phyloP scores from a whole-genome alignment of 2,113 vertebrate genomes.

The Strix uralensis region DNA sequence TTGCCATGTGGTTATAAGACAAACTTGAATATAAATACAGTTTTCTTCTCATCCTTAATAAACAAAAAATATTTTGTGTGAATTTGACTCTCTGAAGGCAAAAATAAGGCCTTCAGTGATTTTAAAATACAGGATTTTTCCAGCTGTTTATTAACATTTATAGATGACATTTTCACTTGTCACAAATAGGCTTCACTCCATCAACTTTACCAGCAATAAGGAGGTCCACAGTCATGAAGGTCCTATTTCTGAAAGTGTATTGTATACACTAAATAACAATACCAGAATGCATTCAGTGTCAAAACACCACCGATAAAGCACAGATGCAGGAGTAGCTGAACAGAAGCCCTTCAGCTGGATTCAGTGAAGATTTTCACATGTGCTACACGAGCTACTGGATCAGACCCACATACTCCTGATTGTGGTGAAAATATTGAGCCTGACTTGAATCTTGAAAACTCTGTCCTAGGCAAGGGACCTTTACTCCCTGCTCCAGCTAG shows the following conservation, averaged over 20 bases:
- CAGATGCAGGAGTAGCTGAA: neutral
- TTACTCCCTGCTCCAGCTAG: neutral
- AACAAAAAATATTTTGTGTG: neutral
- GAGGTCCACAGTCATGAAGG: neutral
- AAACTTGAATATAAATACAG: neutral
- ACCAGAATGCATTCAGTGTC: neutral
- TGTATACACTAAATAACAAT: neutral
- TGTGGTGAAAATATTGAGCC: neutral
- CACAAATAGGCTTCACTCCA: neutral
- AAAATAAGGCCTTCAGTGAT: neutral
- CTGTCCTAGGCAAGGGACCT: neutral
- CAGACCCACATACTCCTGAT: neutral
- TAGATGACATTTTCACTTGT: neutral
- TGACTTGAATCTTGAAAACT: neutral
- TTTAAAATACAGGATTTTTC: neutral
- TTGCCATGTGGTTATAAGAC: neutral
- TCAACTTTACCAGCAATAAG: neutral
- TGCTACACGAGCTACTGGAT: fast-evolving
- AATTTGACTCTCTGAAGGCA: neutral
- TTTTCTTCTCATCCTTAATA: neutral
- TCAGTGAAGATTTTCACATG: neutral
- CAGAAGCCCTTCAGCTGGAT: neutral
- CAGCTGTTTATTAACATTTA: neutral
- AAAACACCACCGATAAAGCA: fast-evolving
- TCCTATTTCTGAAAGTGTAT: neutral